These are phyloP conservation scores for Holacanthus passer DNA, from an alignment of 2,113 vertebrate genomes.

Conservation along the genomic window DNA sequence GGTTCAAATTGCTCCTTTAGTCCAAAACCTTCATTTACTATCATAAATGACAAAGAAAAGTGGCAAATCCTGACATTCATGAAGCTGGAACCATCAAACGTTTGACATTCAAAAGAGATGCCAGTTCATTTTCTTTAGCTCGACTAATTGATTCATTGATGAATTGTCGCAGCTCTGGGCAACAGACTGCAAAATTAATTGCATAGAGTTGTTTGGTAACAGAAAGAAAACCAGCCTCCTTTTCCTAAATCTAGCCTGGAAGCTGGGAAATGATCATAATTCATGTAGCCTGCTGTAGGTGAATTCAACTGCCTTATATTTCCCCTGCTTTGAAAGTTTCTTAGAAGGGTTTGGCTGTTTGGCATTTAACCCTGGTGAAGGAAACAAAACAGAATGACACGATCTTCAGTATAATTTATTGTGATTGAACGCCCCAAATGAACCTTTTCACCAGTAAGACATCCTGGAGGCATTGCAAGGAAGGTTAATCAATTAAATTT, in stretches of 20 bases:
- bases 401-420: background rate
- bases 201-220: background rate
- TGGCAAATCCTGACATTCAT: too few relatives aligned
- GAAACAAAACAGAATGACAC: background rate
- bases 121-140: too few relatives aligned
- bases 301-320: constrained; percentile 6
- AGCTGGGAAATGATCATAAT: constrained; percentile 4
- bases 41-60: too few relatives aligned
- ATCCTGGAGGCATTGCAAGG: background rate
- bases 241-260: too few relatives aligned
- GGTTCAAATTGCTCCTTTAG: background rate
- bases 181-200: background rate
- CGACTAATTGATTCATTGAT: too few relatives aligned
- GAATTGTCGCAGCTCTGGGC: too few relatives aligned
- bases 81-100: too few relatives aligned
- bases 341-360: background rate
- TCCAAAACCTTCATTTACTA: too few relatives aligned
- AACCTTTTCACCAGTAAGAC: constrained; percentile 8
- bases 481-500: constrained; percentile 18
- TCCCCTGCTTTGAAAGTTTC: background rate
- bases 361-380: background rate
- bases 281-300: background rate
- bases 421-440: background rate
- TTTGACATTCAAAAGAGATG: too few relatives aligned
- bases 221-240: background rate